These are phyloP conservation scores for Lanius collurio DNA, from an alignment of 2,113 vertebrate genomes.

Conservation along the genomic window DNA sequence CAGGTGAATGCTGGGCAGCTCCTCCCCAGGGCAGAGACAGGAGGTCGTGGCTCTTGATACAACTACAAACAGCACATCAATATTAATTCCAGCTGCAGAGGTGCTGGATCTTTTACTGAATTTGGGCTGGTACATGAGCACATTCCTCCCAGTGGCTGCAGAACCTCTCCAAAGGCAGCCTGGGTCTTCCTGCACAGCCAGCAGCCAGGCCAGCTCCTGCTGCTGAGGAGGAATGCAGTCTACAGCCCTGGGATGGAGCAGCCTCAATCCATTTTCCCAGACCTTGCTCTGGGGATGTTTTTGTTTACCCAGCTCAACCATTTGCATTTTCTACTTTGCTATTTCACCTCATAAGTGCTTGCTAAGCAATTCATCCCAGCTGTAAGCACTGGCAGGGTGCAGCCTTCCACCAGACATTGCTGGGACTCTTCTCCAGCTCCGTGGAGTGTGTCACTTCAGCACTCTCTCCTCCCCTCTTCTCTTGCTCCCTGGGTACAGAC, in stretches of 20 bases:
- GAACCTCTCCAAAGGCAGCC: neutral
- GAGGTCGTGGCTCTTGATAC: neutral
- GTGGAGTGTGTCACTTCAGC: neutral
- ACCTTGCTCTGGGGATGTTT: neutral
- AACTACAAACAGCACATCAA: neutral
- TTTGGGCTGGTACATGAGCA: neutral
- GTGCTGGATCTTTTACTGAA: neutral
- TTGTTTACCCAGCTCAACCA: constrained; percentile 3
- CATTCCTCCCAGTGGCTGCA: neutral
- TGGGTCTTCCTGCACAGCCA: neutral
- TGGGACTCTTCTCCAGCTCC: neutral
- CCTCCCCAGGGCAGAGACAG: neutral
- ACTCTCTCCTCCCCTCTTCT: neutral
- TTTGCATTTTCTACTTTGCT: neutral
- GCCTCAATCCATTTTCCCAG: neutral
- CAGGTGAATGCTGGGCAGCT: neutral
- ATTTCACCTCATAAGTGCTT: neutral
- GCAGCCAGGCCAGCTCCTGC: neutral
- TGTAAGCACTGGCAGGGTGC: neutral
- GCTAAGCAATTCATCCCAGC: neutral
- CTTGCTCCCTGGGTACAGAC: neutral
- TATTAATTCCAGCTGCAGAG: neutral
- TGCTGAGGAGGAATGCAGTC: neutral
- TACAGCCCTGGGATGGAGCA: neutral
- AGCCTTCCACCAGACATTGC: neutral